Conservation (phyloP, 2,113 vertebrate species). For the Chloropsis hardwickii region DNA sequence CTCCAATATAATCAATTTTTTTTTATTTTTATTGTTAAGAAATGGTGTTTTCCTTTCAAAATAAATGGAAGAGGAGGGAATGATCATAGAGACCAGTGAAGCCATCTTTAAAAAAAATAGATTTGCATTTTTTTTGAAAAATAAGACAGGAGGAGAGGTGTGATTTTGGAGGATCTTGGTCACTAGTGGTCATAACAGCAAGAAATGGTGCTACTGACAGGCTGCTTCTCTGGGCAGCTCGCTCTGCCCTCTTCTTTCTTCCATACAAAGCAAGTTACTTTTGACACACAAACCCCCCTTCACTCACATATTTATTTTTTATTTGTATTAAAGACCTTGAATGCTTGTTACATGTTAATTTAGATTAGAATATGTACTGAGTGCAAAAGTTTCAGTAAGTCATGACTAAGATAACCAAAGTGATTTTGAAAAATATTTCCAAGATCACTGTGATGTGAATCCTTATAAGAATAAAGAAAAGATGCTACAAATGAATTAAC, state of each 20-base stretch:
- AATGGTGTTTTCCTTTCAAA: background rate
- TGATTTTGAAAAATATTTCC: background rate
- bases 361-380: background rate
- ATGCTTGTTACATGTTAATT: background rate
- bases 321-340: background rate
- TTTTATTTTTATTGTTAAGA: background rate
- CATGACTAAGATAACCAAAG: background rate
- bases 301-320: background rate
- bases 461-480: background rate
- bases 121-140: background rate
- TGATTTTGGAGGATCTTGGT: background rate
- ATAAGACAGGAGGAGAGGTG: background rate
- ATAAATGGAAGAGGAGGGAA: background rate
- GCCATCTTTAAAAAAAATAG: background rate
- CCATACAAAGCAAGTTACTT: background rate
- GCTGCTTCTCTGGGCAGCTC: background rate
- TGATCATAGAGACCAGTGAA: background rate
- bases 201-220: background rate
- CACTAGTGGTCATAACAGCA: background rate
- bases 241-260: background rate
- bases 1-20: accelerated
- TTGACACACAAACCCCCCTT: background rate
- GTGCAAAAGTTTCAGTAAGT: background rate
- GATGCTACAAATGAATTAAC: background rate
- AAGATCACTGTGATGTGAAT: background rate